Base-by-base conservation (phyloP, 1,140 invertebrate species). In the Yoshiicerus persimilis region DNA sequence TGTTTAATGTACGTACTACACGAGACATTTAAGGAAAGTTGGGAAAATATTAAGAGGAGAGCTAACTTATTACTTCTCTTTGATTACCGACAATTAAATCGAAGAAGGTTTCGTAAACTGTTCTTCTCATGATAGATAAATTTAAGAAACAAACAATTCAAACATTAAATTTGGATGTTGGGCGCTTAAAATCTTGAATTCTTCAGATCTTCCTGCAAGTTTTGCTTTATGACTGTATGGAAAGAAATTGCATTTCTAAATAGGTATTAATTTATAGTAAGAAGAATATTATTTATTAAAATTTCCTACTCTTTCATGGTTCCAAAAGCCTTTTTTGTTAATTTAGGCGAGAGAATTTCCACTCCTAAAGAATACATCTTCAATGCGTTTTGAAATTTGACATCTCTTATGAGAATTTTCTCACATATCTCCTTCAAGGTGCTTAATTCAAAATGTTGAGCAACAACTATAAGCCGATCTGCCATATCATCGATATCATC, bases 101-200 rank as follows among this genome's bases (percentile, higher is more conserved):
- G n/a, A n/a, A n/a, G n/a, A n/a, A n/a, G n/a, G n/a, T n/a, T n/a
- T n/a, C n/a, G n/a, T n/a, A n/a, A n/a, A n/a, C n/a, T n/a, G n/a
- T n/a, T n/a, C n/a, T n/a, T n/a, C n/a, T n/a, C n/a, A n/a, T n/a
- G n/a, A n/a, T n/a, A n/a, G n/a, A n/a, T n/a, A n/a, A 47, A 47
- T 30, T 85, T 47, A 86, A 32, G 85, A 66, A n/a, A 87, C 70
- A 56, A 89, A 89, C 30, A 89, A 41, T 38, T 89, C 88, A 66
- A 87, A 89, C 88, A 89, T 89, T 0, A 89, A 66, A 36, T 56
- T 87, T 10, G 88, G 88, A 62, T 87, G 84, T 30, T 87, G 4
- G 5, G 64, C 9, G 11, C 75, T 84, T 20, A 89, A 34, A 25
- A 64, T 34, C 27, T 70, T 80, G 56, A 89, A 89, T 10, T 87